Conservation (phyloP, 2,113 vertebrate species). For the Saccopteryx bilineata region DNA sequence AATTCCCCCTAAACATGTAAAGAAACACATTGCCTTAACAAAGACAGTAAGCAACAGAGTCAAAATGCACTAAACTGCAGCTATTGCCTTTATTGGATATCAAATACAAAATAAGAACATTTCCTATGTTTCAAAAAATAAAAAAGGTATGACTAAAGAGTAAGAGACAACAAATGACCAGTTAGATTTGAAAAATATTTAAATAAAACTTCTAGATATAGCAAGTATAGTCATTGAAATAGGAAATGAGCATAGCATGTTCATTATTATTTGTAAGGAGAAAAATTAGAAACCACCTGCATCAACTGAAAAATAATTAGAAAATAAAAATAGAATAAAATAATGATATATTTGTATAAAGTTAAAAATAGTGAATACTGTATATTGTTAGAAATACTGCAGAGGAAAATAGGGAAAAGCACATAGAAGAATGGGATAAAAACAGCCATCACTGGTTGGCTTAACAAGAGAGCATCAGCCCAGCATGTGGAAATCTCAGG, state of each 20-base stretch:
- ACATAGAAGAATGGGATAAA: background rate
- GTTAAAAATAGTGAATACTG: background rate
- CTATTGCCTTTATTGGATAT: background rate
- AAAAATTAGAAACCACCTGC: background rate
- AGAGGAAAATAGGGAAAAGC: background rate
- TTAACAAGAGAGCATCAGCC: no score
- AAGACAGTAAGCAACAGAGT: constrained; percentile 1
- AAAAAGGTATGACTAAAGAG: background rate
- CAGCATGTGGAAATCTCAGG: no score
- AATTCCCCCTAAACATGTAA: background rate
- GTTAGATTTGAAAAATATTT: constrained; percentile 16
- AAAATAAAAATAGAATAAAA: background rate
- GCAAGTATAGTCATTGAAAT: background rate
- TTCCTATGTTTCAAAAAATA: background rate
- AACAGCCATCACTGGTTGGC: no score
- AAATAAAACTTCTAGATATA: background rate
- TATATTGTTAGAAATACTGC: background rate
- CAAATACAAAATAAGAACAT: background rate
- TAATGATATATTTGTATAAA: background rate
- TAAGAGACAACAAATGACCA: background rate
- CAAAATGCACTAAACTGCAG: background rate
- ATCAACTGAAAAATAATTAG: background rate
- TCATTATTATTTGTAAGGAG: background rate
- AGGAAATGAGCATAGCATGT: background rate
- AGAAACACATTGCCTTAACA: background rate